Evolutionary conservation across 2,888 invertebrate genomes (phyloP), one percentile per base, ranked within the genome.

Genomic region (Cephus sareptanus): DNA sequence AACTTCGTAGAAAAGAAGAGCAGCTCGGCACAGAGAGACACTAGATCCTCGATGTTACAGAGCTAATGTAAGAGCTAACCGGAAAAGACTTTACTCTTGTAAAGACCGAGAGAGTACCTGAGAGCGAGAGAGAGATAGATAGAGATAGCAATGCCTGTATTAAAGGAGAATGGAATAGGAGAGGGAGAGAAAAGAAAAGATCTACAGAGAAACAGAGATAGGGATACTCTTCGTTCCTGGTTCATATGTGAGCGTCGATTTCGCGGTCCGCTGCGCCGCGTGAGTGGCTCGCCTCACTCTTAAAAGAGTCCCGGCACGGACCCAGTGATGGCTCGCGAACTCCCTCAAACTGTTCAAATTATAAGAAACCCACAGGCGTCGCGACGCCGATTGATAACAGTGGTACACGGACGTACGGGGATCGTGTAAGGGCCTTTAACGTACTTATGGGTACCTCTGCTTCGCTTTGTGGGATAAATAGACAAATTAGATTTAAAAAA

Each of bases 241-340:
- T 90, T 90, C 91, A 91, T 89, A 91, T 90, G 90, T 91, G 91
- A 90, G 90, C 90, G 88, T 90, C 91, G 91, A 91, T 91, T 91
- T 91, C 90, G 90, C 90, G 91, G 89, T 91, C 87, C 88, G 90
- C 89, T 91, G 91, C 89, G 83, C 88, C 88, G 87, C 88, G 89
- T 91, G 91, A 91, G 90, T 91, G 90, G 83, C 82, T 79, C 77
- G 78, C 84, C 85, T 30, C 69, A 56, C 71, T 78, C 79, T 79
- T 70, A 74, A 40, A 78, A 78, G 40, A 37, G 33, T 31, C 71
- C 71, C 33, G 13, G 71, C 33, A 31, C 71, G 33, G 23, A 56
- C 31, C 31, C 11, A 86, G 87, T 83, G 85, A 86, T 86, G 87
- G 87, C 87, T 85, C 85, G 85, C 85, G 86, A 86, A 81, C 81